Base-by-base conservation (phyloP, 1,140 invertebrate genomes). In the Ceratina australensis region DNA sequence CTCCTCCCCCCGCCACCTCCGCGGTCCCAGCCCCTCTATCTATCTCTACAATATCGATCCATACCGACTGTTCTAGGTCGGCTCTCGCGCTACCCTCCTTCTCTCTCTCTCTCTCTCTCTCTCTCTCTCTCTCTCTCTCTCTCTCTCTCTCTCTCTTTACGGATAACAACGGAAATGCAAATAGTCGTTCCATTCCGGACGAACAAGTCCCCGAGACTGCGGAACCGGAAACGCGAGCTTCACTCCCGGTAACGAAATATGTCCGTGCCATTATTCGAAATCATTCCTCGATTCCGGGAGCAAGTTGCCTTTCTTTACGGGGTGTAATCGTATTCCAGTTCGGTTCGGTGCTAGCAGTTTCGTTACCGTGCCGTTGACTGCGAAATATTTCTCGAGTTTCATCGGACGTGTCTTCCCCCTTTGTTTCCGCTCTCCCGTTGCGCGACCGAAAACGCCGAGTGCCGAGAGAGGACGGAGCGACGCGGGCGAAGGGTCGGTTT, bases 141-240 rank as follows among this genome's bases (percentile, higher is more conserved):
- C n/a, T n/a, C n/a, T n/a, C n/a, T n/a, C n/a, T n/a, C 5, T 42
- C 33, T 66, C 64, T 81, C 67, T 66, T 68, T 22, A 50, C 73
- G 73, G 24, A 56, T 59, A 75, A 75, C 73, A 75, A 75, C 73
- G 67, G 66, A 77, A 77, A 77, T 71, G 74, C 74, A 77, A 71
- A 77, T 71, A 60, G 67, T 63, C 67, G 74, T 71, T 20, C 26
- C 47, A 33, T 77, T 77, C 47, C 74, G 57, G 74, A 18, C 57
- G 74, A 77, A 71, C 74, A 63, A 77, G 66, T 77, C 57, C 0
- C n/a, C 26, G 57, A 61, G 74, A 47, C 74, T 54, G 26, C 20
- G 67, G 56, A 33, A 61, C 66, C 66, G 74, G 74, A 77, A 77
- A 77, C 56, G 49, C 42, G 26, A 71, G 28, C 66, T 61, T 52